phyloP scores from a whole-genome alignment of 1,140 invertebrate species.

The Ylistrum balloti region DNA sequence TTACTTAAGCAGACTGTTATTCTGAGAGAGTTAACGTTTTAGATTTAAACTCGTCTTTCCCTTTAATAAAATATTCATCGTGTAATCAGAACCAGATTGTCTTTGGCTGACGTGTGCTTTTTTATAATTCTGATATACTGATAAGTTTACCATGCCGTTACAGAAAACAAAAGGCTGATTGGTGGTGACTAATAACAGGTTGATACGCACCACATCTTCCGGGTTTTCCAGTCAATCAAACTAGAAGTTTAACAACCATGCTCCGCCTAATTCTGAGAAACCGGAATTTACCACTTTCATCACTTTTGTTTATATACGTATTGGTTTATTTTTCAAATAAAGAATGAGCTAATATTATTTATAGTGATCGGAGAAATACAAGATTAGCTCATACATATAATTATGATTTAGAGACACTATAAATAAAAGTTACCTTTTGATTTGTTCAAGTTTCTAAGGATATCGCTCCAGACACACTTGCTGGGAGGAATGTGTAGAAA shows the following conservation, averaged over 20 bases:
- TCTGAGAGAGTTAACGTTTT: too few species aligned
- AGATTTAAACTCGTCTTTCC: too few species aligned
- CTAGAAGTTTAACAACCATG: neutral
- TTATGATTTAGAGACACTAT: too few species aligned
- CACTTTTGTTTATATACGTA: neutral
- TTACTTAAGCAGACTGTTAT: too few species aligned
- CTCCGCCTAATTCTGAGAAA: conserved; percentile 24
- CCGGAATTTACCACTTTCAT: neutral
- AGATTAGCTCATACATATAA: neutral
- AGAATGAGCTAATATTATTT: neutral
- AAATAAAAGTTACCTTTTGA: neutral
- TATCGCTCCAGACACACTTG: neutral
- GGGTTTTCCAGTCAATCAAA: neutral
- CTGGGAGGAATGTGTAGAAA: neutral
- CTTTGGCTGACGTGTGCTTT: too few species aligned
- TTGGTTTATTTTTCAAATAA: neutral
- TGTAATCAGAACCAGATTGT: too few species aligned
- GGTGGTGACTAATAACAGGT: neutral
- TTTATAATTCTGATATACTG: too few species aligned
- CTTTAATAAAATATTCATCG: too few species aligned
- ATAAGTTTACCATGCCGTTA: too few species aligned
- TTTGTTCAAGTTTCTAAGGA: neutral
- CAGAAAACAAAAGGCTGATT: too few species aligned
- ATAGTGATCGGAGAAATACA: neutral
- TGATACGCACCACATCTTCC: neutral